Evolutionary conservation across 2,797 vertebrate species (phyloP).

Genomic region (Tarsius wallacei): DNA sequence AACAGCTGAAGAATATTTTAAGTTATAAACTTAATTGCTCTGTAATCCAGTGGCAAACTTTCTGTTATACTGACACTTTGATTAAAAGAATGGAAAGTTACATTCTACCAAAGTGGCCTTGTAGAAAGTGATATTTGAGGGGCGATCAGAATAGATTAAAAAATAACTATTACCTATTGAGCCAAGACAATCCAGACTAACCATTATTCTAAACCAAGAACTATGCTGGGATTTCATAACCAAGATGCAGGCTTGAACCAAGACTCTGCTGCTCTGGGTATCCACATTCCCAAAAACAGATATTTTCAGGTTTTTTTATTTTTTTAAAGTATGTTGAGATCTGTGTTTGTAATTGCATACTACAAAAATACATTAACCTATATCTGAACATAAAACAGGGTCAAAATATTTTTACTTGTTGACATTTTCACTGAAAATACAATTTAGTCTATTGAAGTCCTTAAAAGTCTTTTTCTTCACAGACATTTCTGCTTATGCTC

Average conservation of each 20-base stretch:
- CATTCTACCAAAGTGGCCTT: background rate
- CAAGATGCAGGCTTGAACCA: background rate
- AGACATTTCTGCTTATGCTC: background rate
- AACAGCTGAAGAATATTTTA: background rate
- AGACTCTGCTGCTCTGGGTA: fast-evolving
- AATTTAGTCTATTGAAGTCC: background rate
- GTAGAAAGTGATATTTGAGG: background rate
- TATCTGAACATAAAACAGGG: background rate
- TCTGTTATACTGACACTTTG: background rate
- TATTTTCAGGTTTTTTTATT: background rate
- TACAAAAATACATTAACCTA: background rate
- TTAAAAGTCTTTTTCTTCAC: background rate
- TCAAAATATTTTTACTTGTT: background rate
- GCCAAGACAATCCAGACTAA: background rate
- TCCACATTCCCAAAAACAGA: background rate
- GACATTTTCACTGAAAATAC: background rate
- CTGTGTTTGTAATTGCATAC: background rate
- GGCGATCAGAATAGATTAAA: fast-evolving
- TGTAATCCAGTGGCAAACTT: background rate
- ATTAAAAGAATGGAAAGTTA: background rate
- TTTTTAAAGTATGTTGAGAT: too few relatives aligned
- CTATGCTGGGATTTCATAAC: background rate
- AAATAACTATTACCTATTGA: background rate
- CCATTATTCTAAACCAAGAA: background rate
- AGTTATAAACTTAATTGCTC: background rate